phyloP scores from a whole-genome alignment of 35 echinoderm and acorn worm species.

The Apostichopus californicus region DNA sequence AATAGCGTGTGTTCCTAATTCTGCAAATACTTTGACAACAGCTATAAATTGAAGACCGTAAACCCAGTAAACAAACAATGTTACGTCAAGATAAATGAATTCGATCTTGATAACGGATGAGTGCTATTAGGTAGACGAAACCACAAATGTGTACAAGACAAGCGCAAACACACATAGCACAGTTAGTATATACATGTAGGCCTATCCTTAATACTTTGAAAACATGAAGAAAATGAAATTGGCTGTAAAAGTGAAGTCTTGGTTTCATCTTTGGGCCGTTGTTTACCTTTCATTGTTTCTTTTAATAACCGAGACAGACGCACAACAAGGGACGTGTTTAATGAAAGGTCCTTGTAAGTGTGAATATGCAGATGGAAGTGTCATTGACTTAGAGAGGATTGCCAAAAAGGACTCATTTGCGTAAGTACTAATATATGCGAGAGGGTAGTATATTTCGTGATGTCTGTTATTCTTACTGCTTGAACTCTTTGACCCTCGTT shows the following conservation, averaged over 20 bases:
- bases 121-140: neutral
- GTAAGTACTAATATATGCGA: neutral
- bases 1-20: too few species aligned
- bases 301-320: neutral
- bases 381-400: constrained; percentile 14
- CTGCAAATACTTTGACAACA: too few species aligned
- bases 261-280: neutral
- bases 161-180: neutral
- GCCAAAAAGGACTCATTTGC: constrained; percentile 4
- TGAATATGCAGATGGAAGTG: neutral
- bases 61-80: neutral
- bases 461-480: too few species aligned
- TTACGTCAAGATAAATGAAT: neutral
- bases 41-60: too few species aligned
- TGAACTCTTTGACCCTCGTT: too few species aligned
- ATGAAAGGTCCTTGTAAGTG: constrained; percentile 21
- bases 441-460: too few species aligned
- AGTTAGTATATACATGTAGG: neutral
- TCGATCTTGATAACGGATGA: neutral
- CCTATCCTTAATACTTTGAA: neutral
- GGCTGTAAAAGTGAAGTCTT: neutral
- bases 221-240: neutral
- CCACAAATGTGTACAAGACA: neutral
- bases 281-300: neutral
- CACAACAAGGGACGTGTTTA: constrained; percentile 10